phyloP scores from a whole-genome alignment of 2,888 invertebrate species.

The Pollenia labialis region DNA sequence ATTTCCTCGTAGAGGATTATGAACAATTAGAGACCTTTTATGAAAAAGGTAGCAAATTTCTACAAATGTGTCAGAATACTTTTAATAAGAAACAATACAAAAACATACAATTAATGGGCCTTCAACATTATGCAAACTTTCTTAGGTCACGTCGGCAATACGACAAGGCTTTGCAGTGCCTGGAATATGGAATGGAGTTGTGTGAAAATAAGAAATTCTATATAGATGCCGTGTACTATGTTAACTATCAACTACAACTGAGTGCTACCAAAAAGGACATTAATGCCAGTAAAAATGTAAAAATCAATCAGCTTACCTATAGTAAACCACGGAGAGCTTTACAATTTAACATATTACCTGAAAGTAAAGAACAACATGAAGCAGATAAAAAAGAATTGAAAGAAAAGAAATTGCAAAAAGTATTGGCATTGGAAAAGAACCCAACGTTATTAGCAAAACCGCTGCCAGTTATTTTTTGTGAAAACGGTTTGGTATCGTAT shows the following conservation, averaged over 20 bases:
- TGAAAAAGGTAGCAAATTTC: slow-evolving; percentile 76
- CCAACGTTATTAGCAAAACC: slow-evolving; percentile 9
- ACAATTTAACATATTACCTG: slow-evolving; percentile 76
- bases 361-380: slow-evolving; percentile 47
- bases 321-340: slow-evolving; percentile 75
- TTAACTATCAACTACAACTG: slow-evolving; percentile 78
- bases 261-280: slow-evolving; percentile 74
- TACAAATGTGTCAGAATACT: slow-evolving; percentile 64
- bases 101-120: slow-evolving; percentile 75
- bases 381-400: slow-evolving; percentile 9
- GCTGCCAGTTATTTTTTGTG: not conserved
- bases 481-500: slow-evolving; percentile 18
- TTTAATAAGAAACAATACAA: slow-evolving; percentile 70
- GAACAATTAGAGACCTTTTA: slow-evolving; percentile 79
- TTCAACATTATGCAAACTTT: slow-evolving; percentile 79
- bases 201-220: slow-evolving; percentile 66
- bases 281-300: not conserved
- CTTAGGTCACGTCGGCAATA: slow-evolving; percentile 77
- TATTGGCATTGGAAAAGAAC: slow-evolving; percentile 4
- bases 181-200: slow-evolving; percentile 71
- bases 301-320: not conserved
- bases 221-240: slow-evolving; percentile 76
- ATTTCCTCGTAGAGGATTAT: slow-evolving; percentile 78
- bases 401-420: not conserved
- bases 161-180: slow-evolving; percentile 75